Conservation (phyloP, 2,113 vertebrate species). For the Crotophaga sulcirostris region DNA sequence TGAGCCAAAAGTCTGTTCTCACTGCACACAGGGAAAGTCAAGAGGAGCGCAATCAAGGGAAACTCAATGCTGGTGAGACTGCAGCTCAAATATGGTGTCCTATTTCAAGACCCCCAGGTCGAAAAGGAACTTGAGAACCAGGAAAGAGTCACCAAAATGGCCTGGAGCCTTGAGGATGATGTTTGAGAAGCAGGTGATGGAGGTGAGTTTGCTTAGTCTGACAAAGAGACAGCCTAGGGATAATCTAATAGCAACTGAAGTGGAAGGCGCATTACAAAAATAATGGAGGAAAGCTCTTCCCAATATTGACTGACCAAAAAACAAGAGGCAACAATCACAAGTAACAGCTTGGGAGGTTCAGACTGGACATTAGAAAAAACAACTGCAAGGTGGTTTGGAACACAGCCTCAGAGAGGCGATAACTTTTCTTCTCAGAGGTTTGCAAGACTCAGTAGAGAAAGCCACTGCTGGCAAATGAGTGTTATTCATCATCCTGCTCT, state of each 20-base stretch:
- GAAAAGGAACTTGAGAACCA: background rate
- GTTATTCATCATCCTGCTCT: background rate
- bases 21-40: background rate
- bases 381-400: background rate
- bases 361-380: background rate
- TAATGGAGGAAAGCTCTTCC: background rate
- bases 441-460: background rate
- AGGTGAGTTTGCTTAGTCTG: background rate
- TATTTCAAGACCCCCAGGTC: background rate
- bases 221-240: background rate
- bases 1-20: background rate
- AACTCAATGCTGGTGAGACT: background rate
- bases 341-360: background rate
- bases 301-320: background rate
- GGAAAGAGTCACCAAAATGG: background rate
- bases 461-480: background rate
- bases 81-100: background rate
- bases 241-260: background rate
- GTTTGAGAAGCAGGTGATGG: background rate
- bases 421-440: background rate
- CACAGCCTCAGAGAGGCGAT: background rate
- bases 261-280: background rate
- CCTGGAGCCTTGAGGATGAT: background rate
- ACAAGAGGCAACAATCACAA: background rate
- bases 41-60: background rate